phyloP scores from a whole-genome alignment of 1,140 invertebrate genomes.

The Helicoverpa armigera region DNA sequence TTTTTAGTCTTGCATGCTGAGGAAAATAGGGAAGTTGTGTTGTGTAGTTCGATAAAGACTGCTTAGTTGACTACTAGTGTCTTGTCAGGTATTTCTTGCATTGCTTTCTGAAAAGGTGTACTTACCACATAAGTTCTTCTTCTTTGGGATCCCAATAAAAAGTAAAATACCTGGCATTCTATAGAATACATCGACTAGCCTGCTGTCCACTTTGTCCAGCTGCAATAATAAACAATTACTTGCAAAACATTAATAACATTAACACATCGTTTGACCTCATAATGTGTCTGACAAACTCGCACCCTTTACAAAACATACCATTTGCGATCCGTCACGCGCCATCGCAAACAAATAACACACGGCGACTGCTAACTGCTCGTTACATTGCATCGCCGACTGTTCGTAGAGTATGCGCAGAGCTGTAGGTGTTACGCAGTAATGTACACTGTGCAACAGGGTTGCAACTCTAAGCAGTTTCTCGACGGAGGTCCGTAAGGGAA shows the following conservation, averaged over 20 bases:
- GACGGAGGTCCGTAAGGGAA: conserved; percentile 35
- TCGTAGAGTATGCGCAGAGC: background rate
- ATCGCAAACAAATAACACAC: conserved; percentile 45
- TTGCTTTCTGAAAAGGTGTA: no score
- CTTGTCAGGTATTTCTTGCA: no score
- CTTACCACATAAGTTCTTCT: no score
- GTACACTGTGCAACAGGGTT: conserved; percentile 42
- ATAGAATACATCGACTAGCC: background rate
- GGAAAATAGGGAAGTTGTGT: background rate
- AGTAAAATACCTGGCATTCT: no score
- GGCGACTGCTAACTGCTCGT: background rate
- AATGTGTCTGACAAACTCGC: conserved; percentile 53
- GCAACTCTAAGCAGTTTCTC: conserved; percentile 43
- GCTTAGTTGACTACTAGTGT: no score
- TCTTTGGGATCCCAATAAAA: no score
- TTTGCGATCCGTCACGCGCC: conserved; percentile 67
- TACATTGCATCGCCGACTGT: conserved; percentile 39
- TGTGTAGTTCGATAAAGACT: background rate
- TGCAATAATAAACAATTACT: conserved; percentile 41
- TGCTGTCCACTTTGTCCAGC: conserved; percentile 1
- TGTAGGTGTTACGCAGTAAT: conserved; percentile 43
- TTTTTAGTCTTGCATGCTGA: background rate
- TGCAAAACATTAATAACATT: conserved; percentile 48
- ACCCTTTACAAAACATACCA: conserved; percentile 49
- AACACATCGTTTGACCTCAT: conserved; percentile 59